Evolutionary conservation across 2,888 invertebrate species (phyloP).

Genomic region (Ectobius pallidus): DNA sequence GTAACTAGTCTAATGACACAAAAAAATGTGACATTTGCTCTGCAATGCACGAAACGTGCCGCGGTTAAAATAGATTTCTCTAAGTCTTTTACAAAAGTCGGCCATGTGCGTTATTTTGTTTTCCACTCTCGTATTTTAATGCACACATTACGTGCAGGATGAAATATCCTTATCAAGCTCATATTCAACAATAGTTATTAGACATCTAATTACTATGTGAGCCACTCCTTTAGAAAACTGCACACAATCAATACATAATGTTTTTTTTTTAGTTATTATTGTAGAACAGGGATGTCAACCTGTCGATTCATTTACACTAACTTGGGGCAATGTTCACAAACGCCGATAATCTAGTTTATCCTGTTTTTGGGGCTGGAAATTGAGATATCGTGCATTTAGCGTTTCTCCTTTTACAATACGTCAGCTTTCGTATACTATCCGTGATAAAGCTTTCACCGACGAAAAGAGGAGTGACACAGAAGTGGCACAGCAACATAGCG

Average conservation of each 20-base stretch:
- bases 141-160: constrained; percentile 14
- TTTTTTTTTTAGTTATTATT: not conserved
- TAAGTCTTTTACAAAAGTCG: not conserved
- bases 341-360: too few relatives aligned
- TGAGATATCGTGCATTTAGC: too few relatives aligned
- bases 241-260: constrained; percentile 14
- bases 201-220: constrained; percentile 16
- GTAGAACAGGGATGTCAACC: not conserved
- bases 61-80: not conserved
- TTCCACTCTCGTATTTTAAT: constrained; percentile 19
- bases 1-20: not conserved
- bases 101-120: not conserved
- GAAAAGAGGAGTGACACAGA: too few relatives aligned
- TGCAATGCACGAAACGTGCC: not conserved
- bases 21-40: not conserved
- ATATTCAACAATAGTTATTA: constrained; percentile 26
- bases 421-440: too few relatives aligned
- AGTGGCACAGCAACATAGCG: too few relatives aligned
- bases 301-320: too few relatives aligned
- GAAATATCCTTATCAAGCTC: constrained; percentile 6
- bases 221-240: constrained; percentile 2
- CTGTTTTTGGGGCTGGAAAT: too few relatives aligned
- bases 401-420: too few relatives aligned
- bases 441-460: too few relatives aligned
- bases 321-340: too few relatives aligned